Base-by-base conservation (phyloP, 2,113 vertebrate species). In the Campylorhamphus procurvoides region DNA sequence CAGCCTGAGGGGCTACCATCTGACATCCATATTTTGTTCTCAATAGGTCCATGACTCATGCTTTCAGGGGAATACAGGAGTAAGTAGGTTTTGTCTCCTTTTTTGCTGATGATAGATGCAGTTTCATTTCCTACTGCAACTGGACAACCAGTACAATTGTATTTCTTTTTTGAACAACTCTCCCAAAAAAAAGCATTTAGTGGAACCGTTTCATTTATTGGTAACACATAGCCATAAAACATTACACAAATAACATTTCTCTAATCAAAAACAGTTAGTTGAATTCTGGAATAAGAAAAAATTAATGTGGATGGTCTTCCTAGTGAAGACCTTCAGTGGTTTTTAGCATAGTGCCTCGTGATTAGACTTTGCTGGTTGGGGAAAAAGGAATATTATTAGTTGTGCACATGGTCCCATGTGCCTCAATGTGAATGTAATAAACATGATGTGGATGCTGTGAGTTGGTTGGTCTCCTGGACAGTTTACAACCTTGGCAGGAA, bases 11-110 rank as follows among this genome's bases (percentile, higher is more conserved):
- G 85, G 80, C 56, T 40, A 78, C 91, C 93, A 94, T 94, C 93
- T 96, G 85, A 97, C 87, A 83, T 68, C 89, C 93, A 91, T 93
- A 92, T 96, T 96, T 97, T 67, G 95, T 88, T 97, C 91, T 93
- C 92, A 80, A 67, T 91, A 73, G 81, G 76, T 77, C 81, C 7
- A 3, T 67, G 78, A 96, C 94, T 96, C 92, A 76, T 50, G 73
- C 84, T 86, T 96, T 68, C 93, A 91, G 79, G 93, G 94, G 72
- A 93, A 92, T 91, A 74, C 76, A 84, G 55, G 20, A 25, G 66
- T 50, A 91, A 89, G 62, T 73, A 84, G 66, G 50, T 37, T 94
- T 87, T 76, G 23, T 72, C 53, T 68, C 87, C 53, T 87, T 96
- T 74, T 84, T 73, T 94, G 87, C 66, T 66, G 79, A 69, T 95